Base-by-base conservation (phyloP, 2,113 vertebrate genomes). In the Pterocles orientalis region DNA sequence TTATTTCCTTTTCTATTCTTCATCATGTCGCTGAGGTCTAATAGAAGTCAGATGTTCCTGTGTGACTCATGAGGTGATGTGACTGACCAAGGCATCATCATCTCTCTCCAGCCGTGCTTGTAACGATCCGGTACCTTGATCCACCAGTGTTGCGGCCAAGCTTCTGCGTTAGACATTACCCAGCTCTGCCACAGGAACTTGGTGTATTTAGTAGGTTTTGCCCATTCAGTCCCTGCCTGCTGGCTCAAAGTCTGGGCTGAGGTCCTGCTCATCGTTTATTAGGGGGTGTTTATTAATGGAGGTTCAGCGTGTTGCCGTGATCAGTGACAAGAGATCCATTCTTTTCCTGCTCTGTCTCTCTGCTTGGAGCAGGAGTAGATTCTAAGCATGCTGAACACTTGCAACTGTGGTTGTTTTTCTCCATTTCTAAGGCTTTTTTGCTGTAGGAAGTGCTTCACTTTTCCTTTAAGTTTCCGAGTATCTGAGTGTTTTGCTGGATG, bases 291-390 rank as follows among this genome's bases (percentile, higher is more conserved):
- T 54, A 24, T 45, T 75, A 20, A 29, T 7, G 18, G 10, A 25
- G 21, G 4, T 45, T 85, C 51, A 41, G 20, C 0, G 2, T 48
- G 8, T 72, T 1, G 0, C 26, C 5, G 0, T 26, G 13, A 43
- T 43, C 12, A n/a, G 26, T 33, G 31, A 36, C 11, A 28, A 62
- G 13, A 71, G 71, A 65, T 34, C 20, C 14, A 14, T 39, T 15
- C 57, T 71, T 75, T 60, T 54, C 56, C 36, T 54, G 14, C 20
- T 53, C 18, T 12, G 18, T 43, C 20, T 70, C 17, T 86, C 19
- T 26, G 12, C 21, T 70, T 13, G 14, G 10, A 64, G 72, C 29
- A 53, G 21, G 1, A 29, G 73, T 70, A 19, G 5, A 65, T 81
- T 73, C 65, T 73, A 34, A 69, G 66, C 20, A 4, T 29, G 14